Conservation (phyloP, 1,140 invertebrate genomes). For the Hyles euphorbiae region DNA sequence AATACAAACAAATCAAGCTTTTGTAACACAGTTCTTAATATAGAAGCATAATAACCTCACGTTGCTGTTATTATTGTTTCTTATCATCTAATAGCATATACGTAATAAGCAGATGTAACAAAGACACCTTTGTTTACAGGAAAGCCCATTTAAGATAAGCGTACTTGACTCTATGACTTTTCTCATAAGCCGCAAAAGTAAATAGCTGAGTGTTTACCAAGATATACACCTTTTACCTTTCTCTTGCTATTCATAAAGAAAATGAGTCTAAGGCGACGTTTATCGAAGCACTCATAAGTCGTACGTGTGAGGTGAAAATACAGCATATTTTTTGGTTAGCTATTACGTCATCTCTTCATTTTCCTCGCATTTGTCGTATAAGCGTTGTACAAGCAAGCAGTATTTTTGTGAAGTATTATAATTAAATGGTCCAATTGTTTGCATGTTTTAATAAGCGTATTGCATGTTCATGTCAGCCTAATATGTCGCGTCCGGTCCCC, state of each 20-base stretch:
- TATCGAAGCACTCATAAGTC: conserved; percentile 7
- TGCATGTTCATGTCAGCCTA: conserved; percentile 13
- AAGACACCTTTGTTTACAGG: background rate
- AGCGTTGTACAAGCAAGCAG: background rate
- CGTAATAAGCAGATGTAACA: too few relatives aligned
- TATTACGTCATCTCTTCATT: background rate
- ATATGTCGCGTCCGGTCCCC: conserved; percentile 26
- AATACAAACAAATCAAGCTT: too few relatives aligned
- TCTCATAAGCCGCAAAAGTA: conserved; percentile 8
- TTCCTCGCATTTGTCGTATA: background rate
- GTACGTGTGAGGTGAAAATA: background rate
- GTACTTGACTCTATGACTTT: conserved; percentile 3
- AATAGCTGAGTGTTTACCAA: conserved; percentile 8
- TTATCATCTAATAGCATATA: too few relatives aligned
- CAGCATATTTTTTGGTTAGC: background rate
- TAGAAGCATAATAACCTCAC: too few relatives aligned
- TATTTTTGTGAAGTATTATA: background rate
- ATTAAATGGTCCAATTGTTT: conserved; percentile 8
- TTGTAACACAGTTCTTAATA: too few relatives aligned
- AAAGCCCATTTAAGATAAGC: conserved; percentile 9
- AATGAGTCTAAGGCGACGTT: conserved; percentile 6
- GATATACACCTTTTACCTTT: conserved; percentile 7
- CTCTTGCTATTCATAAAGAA: conserved; percentile 10
- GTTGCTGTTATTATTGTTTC: too few relatives aligned
- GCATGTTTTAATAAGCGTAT: conserved; percentile 14